Base-by-base conservation (phyloP, 2,113 vertebrate species). In the Numenius arquata region DNA sequence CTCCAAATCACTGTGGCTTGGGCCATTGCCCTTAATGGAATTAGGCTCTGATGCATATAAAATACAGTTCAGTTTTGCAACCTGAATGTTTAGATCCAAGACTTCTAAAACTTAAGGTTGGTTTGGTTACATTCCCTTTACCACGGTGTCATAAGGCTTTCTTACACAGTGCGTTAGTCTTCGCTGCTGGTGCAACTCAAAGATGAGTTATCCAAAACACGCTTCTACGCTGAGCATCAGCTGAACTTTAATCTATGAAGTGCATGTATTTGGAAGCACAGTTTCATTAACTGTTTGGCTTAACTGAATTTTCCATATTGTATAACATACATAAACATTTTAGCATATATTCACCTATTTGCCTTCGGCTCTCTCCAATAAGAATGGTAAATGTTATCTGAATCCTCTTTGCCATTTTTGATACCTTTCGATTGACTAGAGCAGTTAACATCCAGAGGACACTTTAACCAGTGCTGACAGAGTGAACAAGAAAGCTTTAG, bases 11-110 rank as follows among this genome's bases (percentile, higher is more conserved):
- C 77, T 55, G 71, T 61, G 43, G 12, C 73, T 80, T 95, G 61
- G 47, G 66, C 89, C 79, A 74, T 71, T 88, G 87, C 91, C 82
- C 94, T 88, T 87, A 93, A 80, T 96, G 63, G 84, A 96, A 94
- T 96, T 89, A 95, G 71, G 71, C 88, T 93, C 72, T 93, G 93
- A 94, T 95, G 91, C 93, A 85, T 89, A 88, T 40, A 76, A 95
- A 95, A 87, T 62, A 72, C 61, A 91, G 45, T 66, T 77, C 78
- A 55, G 41, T 76, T 94, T 65, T 93, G 59, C 77, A 95, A 21
- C 29, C 17, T 40, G 40, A 61, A 45, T 56, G 36, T 68, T 79
- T 79, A 74, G 36, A 85, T 88, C 55, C 53, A 77, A 67, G 36
- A 29, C 25, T 88, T 88, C 32, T 76, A 63, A 85, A 83, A 85